These are phyloP conservation scores for Tetrapedia diversipes DNA, from an alignment of 2,888 invertebrate genomes.

Conservation along the genomic window DNA sequence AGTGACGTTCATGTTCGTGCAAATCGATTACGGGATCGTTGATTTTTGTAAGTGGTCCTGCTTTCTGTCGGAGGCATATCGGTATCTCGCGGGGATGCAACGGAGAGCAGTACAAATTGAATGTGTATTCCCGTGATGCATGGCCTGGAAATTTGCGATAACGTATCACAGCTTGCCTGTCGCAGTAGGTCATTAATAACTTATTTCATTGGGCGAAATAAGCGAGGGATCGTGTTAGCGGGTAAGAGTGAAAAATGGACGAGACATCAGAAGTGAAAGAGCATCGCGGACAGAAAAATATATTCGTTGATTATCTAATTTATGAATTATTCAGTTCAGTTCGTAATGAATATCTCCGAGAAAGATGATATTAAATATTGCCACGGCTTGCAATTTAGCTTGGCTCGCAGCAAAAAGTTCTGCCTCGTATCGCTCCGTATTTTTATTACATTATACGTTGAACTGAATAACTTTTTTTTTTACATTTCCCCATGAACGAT, in stretches of 20 bases:
- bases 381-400: too few species aligned
- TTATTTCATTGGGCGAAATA: conserved; percentile 23
- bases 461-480: too few species aligned
- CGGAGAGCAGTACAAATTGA: conserved; percentile 34
- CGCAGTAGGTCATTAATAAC: conserved; percentile 33
- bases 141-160: conserved; percentile 35
- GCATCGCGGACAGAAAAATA: background rate
- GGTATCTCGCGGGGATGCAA: conserved; percentile 16
- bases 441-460: too few species aligned
- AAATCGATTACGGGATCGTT: conserved; percentile 1
- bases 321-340: conserved; percentile 8
- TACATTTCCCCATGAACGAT: too few species aligned
- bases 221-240: conserved; percentile 18
- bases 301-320: conserved; percentile 10
- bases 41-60: background rate
- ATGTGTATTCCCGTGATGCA: conserved; percentile 31
- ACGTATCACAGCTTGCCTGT: conserved; percentile 26
- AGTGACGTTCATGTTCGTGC: background rate
- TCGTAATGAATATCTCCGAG: background rate
- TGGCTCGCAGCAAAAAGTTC: background rate
- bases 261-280: conserved; percentile 1
- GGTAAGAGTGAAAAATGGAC: conserved; percentile 12
- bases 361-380: background rate
- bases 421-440: background rate
- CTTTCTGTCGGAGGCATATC: conserved; percentile 14